A percentile compares a stretch with the other conserved stretches of the same genome.
Conservation (phyloP, 64 coral and sea anemone genomes). For the Porites australiensis region DNA sequence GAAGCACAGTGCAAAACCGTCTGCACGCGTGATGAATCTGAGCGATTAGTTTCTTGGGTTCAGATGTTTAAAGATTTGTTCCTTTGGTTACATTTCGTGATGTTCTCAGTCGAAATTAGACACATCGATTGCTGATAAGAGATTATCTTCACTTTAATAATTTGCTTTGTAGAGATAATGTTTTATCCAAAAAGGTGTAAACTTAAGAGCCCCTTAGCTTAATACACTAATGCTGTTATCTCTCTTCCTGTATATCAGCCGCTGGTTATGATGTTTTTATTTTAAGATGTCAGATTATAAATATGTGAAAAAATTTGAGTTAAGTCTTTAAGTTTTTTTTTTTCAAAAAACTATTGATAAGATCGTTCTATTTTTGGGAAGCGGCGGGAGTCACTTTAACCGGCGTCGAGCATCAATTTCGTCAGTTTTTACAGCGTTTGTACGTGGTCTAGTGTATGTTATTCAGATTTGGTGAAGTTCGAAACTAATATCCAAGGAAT, state of each 20-base stretch:
- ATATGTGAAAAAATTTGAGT: neutral
- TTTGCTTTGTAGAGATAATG: conserved; percentile 27
- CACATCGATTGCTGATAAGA: neutral
- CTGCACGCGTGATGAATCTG: neutral
- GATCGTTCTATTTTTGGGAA: no score
- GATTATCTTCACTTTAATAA: conserved; percentile 10
- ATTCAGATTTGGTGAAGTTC: no score
- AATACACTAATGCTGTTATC: conserved; percentile 5
- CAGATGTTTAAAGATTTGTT: neutral
- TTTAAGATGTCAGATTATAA: neutral
- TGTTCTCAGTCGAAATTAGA: neutral
- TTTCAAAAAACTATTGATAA: no score
- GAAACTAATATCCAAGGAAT: no score
- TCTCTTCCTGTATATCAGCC: neutral
- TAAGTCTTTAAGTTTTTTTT: no score
- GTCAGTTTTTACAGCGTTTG: no score
- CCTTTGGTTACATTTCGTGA: neutral
- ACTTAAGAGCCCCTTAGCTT: neutral
- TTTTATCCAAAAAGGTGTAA: neutral
- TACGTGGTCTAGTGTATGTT: no score
- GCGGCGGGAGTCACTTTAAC: no score
- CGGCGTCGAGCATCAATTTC: no score
- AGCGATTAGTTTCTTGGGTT: neutral
- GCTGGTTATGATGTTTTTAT: neutral
- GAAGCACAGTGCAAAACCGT: neutral